A percentile compares a stretch with the other conserved stretches of the same genome.
Conservation (phyloP, 2,888 invertebrate genomes). For the Brachyopa scutellaris region DNA sequence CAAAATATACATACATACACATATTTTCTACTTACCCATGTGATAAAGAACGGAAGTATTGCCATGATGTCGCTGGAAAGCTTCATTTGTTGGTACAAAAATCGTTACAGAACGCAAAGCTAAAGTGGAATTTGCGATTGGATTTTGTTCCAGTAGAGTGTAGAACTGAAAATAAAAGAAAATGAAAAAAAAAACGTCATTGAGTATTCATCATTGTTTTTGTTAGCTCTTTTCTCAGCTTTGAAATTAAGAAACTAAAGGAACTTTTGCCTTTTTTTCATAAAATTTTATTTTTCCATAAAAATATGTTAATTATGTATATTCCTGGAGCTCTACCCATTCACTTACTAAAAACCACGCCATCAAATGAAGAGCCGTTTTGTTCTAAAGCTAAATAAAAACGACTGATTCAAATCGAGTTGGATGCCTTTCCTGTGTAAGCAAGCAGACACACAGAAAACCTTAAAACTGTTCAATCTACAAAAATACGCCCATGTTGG, state of each 20-base stretch:
- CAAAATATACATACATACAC: too few species aligned
- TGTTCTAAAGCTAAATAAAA: too few species aligned
- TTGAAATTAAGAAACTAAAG: not conserved
- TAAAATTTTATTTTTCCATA: too few species aligned
- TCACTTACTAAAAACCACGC: too few species aligned
- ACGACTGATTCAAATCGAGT: slow-evolving; percentile 54
- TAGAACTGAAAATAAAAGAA: slow-evolving; percentile 89
- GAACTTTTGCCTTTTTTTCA: too few species aligned
- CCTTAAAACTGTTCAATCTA: slow-evolving; percentile 24
- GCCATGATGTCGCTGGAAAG: slow-evolving; percentile 89
- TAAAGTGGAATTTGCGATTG: slow-evolving; percentile 88
- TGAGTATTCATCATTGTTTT: too few species aligned
- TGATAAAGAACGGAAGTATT: slow-evolving; percentile 88
- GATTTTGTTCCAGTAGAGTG: slow-evolving; percentile 87
- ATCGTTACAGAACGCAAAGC: slow-evolving; percentile 90
- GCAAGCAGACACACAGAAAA: slow-evolving; percentile 17
- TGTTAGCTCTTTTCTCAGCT: too few species aligned
- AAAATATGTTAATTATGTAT: too few species aligned
- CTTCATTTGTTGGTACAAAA: slow-evolving; percentile 94
- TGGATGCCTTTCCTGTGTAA: slow-evolving; percentile 23
- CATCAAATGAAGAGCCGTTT: too few species aligned
- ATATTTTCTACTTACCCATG: slow-evolving; percentile 88
- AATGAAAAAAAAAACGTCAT: not conserved
- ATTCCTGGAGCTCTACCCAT: too few species aligned
- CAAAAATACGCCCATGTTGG: slow-evolving; percentile 47